Evolutionary conservation across 2,888 invertebrate species (phyloP), one percentile per base, ranked within the genome.

Genomic region (Boloria euphrosyne): DNA sequence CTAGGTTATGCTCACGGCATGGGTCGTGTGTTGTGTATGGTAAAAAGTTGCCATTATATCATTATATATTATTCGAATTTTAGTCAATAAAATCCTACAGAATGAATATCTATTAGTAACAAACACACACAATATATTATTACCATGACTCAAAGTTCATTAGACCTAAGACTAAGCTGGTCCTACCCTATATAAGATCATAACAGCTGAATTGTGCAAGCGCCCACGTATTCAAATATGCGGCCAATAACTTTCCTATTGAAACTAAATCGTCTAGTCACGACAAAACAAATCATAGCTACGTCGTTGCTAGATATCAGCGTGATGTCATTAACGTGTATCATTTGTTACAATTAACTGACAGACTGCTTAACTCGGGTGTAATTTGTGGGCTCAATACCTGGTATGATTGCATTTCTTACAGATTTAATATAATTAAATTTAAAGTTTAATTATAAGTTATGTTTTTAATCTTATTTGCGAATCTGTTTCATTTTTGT

Each of bases 221-320:
- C 87, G 79, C 86, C 89, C 86, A 90, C 89, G 88, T 89, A 88
- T 83, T 85, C 84, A 85, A 88, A 90, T 85, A 83, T 84, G 83
- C 80, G 81, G 71, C 84, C 84, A 88, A 90, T 89, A 90, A 89
- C 89, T 89, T 90, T 89, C 86, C 81, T 86, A 89, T 88, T 83
- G 85, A 84, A 83, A 84, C 85, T 79, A 87, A 90, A 90, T 90
- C 89, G 87, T 80, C 85, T 73, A 87, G 90, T 91, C 90, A 90
- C 90, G 90, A 87, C 76, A 78, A 75, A 76, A 79, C 80, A 76
- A 82, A 78, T 80, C 80, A 79, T 77, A 63, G 67, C 73, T 67
- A 74, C 76, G 75, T 73, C 78, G 66, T 68, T 74, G 69, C 67
- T 61, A 70, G 69, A 68, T 73, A 74, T 70, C 74, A 70, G 62